Evolutionary conservation across 2,797 vertebrate genomes (phyloP).

Genomic region (Enteromius trimaculatus): DNA sequence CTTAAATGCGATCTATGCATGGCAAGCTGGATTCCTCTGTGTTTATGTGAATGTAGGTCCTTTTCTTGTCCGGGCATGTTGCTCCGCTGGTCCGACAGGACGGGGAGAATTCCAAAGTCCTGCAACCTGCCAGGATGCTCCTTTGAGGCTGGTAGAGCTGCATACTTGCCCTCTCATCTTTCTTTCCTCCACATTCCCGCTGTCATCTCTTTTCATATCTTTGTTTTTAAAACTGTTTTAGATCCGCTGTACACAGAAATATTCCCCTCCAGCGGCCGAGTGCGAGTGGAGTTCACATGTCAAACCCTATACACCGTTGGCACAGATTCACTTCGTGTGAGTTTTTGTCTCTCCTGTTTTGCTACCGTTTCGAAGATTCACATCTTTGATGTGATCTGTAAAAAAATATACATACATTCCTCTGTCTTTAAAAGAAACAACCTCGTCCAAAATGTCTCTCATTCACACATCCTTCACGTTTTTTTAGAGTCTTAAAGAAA

Average conservation of each 20-base stretch:
- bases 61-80: constrained; percentile 58
- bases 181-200: constrained; percentile 39
- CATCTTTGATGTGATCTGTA: constrained; percentile 65
- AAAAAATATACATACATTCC: constrained; percentile 72
- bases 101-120: constrained; percentile 53
- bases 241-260: constrained; percentile 22
- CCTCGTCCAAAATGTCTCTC: constrained; percentile 32
- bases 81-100: constrained; percentile 69
- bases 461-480: constrained; percentile 50
- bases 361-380: constrained; percentile 53
- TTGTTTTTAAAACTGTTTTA: constrained; percentile 30
- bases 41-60: constrained; percentile 25
- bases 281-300: constrained; percentile 13
- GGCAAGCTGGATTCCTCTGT: constrained; percentile 19
- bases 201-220: constrained; percentile 47
- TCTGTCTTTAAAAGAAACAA: constrained; percentile 63
- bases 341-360: constrained; percentile 63
- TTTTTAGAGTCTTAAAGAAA: constrained; percentile 45
- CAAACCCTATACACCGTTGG: constrained; percentile 23
- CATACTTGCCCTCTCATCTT: constrained; percentile 52
- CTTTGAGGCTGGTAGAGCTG: constrained; percentile 53
- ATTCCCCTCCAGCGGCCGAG: constrained; percentile 11
- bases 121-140: constrained; percentile 15
- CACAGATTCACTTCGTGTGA: constrained; percentile 44
- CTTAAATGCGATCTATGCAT: constrained; percentile 1